phyloP scores from a whole-genome alignment of 2,888 invertebrate species.

The Hedychridium roseum region DNA sequence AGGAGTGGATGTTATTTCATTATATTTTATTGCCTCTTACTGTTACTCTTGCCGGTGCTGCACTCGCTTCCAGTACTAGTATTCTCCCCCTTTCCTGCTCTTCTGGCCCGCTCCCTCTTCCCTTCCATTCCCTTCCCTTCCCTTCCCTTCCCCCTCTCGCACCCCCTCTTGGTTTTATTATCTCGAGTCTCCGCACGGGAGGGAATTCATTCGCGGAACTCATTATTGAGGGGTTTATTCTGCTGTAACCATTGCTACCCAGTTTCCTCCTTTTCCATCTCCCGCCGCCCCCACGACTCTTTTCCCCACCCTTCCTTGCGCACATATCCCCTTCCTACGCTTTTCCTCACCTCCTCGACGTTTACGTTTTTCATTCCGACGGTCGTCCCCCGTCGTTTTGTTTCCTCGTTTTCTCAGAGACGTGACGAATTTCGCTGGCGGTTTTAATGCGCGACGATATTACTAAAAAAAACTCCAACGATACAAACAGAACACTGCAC shows the following conservation, averaged over 20 bases:
- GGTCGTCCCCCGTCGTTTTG: neutral
- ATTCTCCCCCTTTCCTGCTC: conserved; percentile 1
- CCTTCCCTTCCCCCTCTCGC: conserved; percentile 5
- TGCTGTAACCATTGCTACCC: conserved; percentile 52
- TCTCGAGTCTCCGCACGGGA: conserved; percentile 50
- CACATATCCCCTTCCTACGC: conserved; percentile 7
- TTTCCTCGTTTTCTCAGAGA: no score
- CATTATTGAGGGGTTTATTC: conserved; percentile 63
- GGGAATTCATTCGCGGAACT: conserved; percentile 58
- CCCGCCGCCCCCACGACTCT: neutral
- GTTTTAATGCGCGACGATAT: no score
- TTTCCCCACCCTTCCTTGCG: neutral
- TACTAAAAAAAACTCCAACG: no score
- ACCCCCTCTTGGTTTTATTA: conserved; percentile 51
- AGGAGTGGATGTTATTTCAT: conserved; percentile 61
- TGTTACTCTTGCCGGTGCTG: conserved; percentile 53
- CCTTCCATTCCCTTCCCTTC: neutral
- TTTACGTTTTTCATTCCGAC: neutral
- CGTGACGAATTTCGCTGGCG: no score
- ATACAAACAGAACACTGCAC: no score
- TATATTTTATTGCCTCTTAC: conserved; percentile 59
- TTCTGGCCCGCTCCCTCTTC: conserved; percentile 12
- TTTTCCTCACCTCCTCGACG: neutral
- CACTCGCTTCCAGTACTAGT: conserved; percentile 14
- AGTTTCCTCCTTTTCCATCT: conserved; percentile 10